Conservation (phyloP, 2,888 invertebrate genomes). For the Agrilus cyanescens region DNA sequence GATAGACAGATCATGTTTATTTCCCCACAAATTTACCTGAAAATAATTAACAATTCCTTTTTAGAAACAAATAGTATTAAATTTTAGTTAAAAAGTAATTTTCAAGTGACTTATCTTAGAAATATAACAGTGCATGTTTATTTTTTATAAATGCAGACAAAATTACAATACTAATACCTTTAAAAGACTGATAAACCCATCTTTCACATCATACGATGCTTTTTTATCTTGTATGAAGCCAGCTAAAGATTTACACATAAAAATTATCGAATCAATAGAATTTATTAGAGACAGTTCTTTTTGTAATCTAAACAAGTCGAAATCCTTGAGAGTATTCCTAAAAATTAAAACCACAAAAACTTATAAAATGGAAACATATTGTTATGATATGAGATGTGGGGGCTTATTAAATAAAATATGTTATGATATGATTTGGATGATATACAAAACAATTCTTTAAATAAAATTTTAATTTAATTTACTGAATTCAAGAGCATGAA, state of each 20-base stretch:
- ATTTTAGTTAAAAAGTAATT: too few relatives aligned
- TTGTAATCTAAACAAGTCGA: constrained; percentile 68
- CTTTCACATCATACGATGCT: constrained; percentile 31
- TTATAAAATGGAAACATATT: too few relatives aligned
- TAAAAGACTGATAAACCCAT: constrained; percentile 43
- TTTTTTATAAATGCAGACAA: constrained; percentile 3
- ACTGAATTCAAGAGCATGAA: too few relatives aligned
- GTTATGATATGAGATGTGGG: too few relatives aligned
- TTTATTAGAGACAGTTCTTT: constrained; percentile 52
- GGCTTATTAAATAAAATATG: too few relatives aligned
- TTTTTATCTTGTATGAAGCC: constrained; percentile 11
- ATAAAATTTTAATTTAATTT: too few relatives aligned
- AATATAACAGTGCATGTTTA: not conserved
- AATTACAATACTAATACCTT: constrained; percentile 36
- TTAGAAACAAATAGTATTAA: too few relatives aligned
- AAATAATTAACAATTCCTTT: constrained; percentile 16
- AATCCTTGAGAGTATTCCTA: constrained; percentile 48
- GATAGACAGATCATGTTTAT: constrained; percentile 86
- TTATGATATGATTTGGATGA: too few relatives aligned
- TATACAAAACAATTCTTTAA: too few relatives aligned
- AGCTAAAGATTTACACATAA: constrained; percentile 37
- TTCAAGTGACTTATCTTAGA: not conserved
- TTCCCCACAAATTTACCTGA: constrained; percentile 82
- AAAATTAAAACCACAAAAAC: constrained; percentile 17
- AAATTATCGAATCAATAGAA: constrained; percentile 41